Conservation (phyloP, 2,113 vertebrate genomes). For the Bostrychus sinensis region DNA sequence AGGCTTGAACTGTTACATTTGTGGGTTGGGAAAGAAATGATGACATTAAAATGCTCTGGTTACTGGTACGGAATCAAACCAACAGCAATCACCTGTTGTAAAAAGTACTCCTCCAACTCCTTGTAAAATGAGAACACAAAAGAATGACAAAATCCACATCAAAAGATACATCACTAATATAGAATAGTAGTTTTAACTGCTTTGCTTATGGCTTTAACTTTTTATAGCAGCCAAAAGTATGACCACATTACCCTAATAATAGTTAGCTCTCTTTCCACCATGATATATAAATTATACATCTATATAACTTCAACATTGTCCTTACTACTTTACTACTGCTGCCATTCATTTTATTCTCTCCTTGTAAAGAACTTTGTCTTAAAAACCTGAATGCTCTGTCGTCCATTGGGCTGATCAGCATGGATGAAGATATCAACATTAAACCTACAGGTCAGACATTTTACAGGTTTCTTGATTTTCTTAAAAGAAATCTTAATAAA, state of each 20-base stretch:
- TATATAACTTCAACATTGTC: background rate
- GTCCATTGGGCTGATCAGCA: slow-evolving; percentile 87
- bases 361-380: slow-evolving; percentile 88
- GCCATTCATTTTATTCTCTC: background rate
- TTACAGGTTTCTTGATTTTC: background rate
- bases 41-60: background rate
- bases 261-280: too few relatives aligned
- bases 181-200: too few relatives aligned
- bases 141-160: too few relatives aligned
- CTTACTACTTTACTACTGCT: background rate
- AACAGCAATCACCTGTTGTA: too few relatives aligned
- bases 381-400: slow-evolving; percentile 93
- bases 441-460: slow-evolving; percentile 87
- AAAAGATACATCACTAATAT: too few relatives aligned
- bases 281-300: background rate
- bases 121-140: too few relatives aligned
- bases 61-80: too few relatives aligned
- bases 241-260: too few relatives aligned
- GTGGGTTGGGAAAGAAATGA: too few relatives aligned
- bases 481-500: background rate
- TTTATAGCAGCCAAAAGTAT: too few relatives aligned
- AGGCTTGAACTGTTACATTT: background rate
- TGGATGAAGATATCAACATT: slow-evolving; percentile 93
- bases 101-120: too few relatives aligned
- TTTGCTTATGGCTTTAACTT: too few relatives aligned